These are phyloP conservation scores for Syrphus vitripennis DNA, from an alignment of 2,888 invertebrate genomes.

Conservation along the genomic window DNA sequence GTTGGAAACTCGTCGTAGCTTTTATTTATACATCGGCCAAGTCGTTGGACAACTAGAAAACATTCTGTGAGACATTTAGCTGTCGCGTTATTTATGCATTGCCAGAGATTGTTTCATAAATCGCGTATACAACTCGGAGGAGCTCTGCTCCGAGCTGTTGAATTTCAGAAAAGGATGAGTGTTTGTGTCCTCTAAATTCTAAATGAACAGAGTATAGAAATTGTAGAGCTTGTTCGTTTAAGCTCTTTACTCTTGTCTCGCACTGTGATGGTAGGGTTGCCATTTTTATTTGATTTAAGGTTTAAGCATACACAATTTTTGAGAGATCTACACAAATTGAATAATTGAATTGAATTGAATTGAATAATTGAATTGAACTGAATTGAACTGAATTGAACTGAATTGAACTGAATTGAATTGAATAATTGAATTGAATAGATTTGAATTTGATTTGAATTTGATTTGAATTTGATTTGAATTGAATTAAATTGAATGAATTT, in stretches of 20 bases:
- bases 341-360: too few relatives aligned
- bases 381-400: too few relatives aligned
- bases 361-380: too few relatives aligned
- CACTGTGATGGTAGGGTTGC: background rate
- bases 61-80: slow-evolving; percentile 71
- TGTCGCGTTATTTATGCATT: slow-evolving; percentile 73
- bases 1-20: slow-evolving; percentile 62
- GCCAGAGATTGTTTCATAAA: slow-evolving; percentile 74
- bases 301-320: too few relatives aligned
- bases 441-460: too few relatives aligned
- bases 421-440: too few relatives aligned
- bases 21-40: slow-evolving; percentile 71
- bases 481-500: too few relatives aligned
- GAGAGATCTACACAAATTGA: too few relatives aligned
- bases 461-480: too few relatives aligned
- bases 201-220: background rate
- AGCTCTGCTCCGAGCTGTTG: slow-evolving; percentile 16
- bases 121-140: slow-evolving; percentile 59
- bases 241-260: too few relatives aligned
- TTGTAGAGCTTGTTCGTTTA: background rate
- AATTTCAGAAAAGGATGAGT: slow-evolving; percentile 45
- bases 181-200: slow-evolving; percentile 9
- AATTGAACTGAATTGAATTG: too few relatives aligned
- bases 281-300: background rate
- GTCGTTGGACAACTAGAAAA: slow-evolving; percentile 71